Conservation (phyloP, 2,797 vertebrate species). For the Schizopygopsis pylzovi region DNA sequence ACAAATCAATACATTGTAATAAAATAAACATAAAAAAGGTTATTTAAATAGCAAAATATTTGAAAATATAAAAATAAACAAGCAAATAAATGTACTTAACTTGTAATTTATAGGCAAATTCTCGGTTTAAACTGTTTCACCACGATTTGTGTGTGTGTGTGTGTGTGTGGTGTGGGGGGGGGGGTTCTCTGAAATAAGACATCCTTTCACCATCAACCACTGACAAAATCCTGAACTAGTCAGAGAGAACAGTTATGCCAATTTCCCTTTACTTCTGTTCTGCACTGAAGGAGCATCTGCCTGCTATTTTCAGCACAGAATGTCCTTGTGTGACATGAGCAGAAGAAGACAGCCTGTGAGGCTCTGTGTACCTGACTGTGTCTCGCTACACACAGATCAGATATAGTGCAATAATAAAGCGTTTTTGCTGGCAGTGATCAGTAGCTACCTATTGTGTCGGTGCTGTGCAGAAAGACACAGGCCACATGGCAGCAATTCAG, state of each 20-base stretch:
- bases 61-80: not conserved
- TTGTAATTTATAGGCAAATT: not conserved
- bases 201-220: not conserved
- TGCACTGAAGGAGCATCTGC: not conserved
- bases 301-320: conserved; percentile 42
- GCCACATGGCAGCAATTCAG: conserved; percentile 65
- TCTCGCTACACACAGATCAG: not conserved
- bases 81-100: not conserved
- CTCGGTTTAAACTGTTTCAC: not conserved
- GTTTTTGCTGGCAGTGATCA: not conserved
- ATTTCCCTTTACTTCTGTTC: conserved; percentile 2
- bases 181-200: not conserved
- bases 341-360: conserved; percentile 70
- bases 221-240: not conserved
- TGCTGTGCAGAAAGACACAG: not conserved
- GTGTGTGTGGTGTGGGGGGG: too few species aligned
- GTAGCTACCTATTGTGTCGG: not conserved
- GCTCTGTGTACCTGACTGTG: conserved; percentile 65
- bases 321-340: conserved; percentile 39
- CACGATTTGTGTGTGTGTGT: too few species aligned
- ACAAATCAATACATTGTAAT: not conserved
- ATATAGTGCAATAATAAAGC: not conserved
- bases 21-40: not conserved
- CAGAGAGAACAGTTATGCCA: too few species aligned
- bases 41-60: not conserved